Percentiles rank a stretch among this genome's conserved stretches.
Evolutionary conservation across 2,113 vertebrate species (phyloP).

Genomic region (Albula goreensis): DNA sequence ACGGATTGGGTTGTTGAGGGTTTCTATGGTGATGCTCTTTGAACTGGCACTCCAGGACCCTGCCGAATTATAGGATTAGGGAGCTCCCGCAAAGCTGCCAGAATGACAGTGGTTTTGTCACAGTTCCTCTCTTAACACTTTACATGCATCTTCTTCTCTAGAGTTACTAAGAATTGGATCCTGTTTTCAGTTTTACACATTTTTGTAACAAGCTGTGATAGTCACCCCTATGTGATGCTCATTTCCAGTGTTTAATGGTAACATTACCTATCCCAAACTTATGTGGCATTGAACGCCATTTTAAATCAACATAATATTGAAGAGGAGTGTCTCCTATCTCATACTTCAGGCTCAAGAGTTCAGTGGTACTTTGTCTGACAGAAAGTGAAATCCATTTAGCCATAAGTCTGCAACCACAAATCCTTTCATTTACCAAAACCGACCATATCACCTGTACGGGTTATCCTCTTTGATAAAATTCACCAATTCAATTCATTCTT

Average conservation of each 20-base stretch:
- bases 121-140: neutral
- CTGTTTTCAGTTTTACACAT: neutral
- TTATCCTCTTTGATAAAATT: no score
- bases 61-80: constrained; percentile 1
- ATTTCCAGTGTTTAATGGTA: no score
- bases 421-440: neutral
- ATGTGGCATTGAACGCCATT: no score
- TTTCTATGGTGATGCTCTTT: constrained; percentile 14
- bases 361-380: neutral
- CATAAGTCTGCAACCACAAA: neutral
- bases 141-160: neutral
- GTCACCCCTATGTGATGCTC: neutral
- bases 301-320: no score
- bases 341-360: neutral
- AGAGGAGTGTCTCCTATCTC: no score
- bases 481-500: no score
- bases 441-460: neutral
- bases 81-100: neutral
- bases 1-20: neutral
- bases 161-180: neutral
- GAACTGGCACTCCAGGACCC: neutral
- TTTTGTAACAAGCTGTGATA: neutral
- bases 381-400: neutral
- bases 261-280: no score
- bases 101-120: neutral